Evolutionary conservation across 2,797 vertebrate species (phyloP), one percentile per base, ranked within the genome.

Genomic region (Centroberyx gerrardi): DNA sequence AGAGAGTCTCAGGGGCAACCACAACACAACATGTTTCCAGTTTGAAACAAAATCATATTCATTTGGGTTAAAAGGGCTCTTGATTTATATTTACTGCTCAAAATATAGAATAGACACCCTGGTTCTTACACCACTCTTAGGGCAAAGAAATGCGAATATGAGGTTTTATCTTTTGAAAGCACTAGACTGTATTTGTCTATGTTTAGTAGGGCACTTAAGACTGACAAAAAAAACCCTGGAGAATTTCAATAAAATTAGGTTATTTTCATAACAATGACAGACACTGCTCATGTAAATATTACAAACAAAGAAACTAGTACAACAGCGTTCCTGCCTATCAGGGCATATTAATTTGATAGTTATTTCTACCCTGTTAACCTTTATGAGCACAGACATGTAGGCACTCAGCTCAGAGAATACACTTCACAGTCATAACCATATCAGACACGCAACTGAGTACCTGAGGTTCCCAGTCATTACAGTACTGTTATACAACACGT

Each of bases 401-500:
- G 49, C 62, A 60, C 36, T 66, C 3, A 61, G 31, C 12, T 29
- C 18, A 44, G 17, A 42, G 40, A 56, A 38, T 8, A 54, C 2
- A 40, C 53, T 38, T 73, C 44, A 8, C n/a, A 63, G 17, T 9
- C 15, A 38, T 38, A 33, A 63, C 33, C 55, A 22, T 15, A 60
- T 76, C 38, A 60, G 12, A 60, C 55, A 76, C 14, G 40, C 12
- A 22, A 62, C 22, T 44, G 42, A 40, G 8, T 12, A 12, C 42
- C 42, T 44, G 13, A 22, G 29, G 29, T 49, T 54, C 40, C 69
- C 10, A 36, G 17, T 55, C 9, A 2, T 65, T 73, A 64, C 44
- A 73, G 17, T 68, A 10, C 72, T 1, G 0, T 62, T 68, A 74
- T 52, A 58, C 33, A 71, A 71, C 72, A 38, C 40, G 12, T 28